phyloP scores from a whole-genome alignment of 2,797 vertebrate species.

The Octomys mimax region DNA sequence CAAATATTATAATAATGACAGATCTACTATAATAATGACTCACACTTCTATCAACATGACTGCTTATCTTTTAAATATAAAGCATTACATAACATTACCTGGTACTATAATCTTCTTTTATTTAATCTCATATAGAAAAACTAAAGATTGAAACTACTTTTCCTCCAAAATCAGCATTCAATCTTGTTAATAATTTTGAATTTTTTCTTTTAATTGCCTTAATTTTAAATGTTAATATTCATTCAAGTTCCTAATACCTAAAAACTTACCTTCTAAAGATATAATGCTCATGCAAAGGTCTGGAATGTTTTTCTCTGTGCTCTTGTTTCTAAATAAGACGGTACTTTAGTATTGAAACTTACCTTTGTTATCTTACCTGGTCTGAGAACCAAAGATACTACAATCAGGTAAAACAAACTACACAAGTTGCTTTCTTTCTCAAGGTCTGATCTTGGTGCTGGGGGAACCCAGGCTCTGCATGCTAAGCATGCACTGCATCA shows the following conservation, averaged over 20 bases:
- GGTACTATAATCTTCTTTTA: neutral
- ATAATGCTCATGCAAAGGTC: neutral
- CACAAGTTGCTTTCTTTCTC: neutral
- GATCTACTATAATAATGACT: neutral
- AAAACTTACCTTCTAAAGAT: neutral
- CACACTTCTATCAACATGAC: neutral
- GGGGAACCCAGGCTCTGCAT: neutral
- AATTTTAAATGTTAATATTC: conserved; percentile 25
- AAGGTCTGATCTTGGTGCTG: neutral
- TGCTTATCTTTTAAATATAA: neutral
- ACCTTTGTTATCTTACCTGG: neutral
- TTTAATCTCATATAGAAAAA: neutral
- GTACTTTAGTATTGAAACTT: neutral
- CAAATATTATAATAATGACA: neutral
- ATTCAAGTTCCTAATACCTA: conserved; percentile 10
- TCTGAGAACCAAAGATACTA: conserved; percentile 31
- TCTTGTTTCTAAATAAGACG: neutral
- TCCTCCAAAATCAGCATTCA: conserved; percentile 35
- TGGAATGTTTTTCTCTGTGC: neutral
- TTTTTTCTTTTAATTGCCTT: neutral
- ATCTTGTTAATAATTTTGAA: conserved; percentile 24
- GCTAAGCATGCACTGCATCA: neutral
- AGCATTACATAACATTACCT: neutral
- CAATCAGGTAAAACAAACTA: neutral
- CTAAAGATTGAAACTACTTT: neutral